Conservation (phyloP, 1,140 invertebrate genomes). For the Bombus fervidus region DNA sequence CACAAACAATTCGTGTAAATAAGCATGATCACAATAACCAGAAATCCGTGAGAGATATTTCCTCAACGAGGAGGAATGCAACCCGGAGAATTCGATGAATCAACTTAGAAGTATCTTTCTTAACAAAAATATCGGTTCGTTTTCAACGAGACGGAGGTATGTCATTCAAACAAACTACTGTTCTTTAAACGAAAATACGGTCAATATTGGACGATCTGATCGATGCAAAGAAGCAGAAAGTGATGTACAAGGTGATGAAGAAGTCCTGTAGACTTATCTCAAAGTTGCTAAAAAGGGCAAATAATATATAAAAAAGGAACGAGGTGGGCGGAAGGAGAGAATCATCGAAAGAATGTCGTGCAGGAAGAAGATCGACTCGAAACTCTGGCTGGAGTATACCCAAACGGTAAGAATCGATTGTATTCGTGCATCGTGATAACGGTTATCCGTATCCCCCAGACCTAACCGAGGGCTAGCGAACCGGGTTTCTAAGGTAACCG, state of each 20-base stretch:
- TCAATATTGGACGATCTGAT: not conserved
- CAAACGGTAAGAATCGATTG: slow-evolving; percentile 67
- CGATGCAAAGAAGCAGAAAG: not conserved
- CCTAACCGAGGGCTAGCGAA: slow-evolving; percentile 8
- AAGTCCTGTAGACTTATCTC: not conserved
- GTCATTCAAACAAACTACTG: not conserved
- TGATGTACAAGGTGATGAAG: not conserved
- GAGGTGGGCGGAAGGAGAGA: not conserved
- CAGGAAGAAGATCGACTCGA: slow-evolving; percentile 73
- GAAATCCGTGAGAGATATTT: slow-evolving; percentile 1
- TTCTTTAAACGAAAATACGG: not conserved
- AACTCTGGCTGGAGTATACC: slow-evolving; percentile 68
- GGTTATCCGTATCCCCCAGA: slow-evolving; percentile 32
- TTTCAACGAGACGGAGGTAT: not conserved
- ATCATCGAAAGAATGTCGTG: slow-evolving; percentile 69
- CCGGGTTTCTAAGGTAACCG: slow-evolving; percentile 62
- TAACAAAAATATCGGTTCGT: not conserved
- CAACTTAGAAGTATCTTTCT: not conserved
- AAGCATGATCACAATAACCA: not conserved
- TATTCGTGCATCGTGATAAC: slow-evolving; percentile 59
- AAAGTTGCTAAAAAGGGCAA: not conserved
- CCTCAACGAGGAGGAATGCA: slow-evolving; percentile 20
- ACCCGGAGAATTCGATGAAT: slow-evolving; percentile 4
- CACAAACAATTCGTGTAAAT: not conserved
- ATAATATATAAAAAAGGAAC: too few species aligned